These are phyloP conservation scores for Tetramorium parvispinum DNA, from an alignment of 1,140 invertebrate species.

Conservation along the genomic window DNA sequence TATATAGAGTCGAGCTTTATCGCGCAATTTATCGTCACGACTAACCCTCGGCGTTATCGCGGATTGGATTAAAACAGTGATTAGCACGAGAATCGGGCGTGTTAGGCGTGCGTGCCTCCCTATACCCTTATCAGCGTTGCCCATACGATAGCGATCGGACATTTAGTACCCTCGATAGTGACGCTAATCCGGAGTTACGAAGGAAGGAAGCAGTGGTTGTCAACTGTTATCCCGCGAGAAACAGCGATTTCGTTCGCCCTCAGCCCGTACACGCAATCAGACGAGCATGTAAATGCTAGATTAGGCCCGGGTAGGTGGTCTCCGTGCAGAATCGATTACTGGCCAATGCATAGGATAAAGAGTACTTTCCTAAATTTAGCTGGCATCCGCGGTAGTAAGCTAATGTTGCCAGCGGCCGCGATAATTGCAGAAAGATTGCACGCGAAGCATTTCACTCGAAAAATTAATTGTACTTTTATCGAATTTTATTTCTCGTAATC, in stretches of 20 bases:
- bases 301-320: slow-evolving; percentile 53
- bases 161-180: slow-evolving; percentile 80
- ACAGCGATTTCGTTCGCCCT: slow-evolving; percentile 60
- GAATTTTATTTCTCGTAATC: not conserved
- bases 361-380: slow-evolving; percentile 37
- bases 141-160: slow-evolving; percentile 78
- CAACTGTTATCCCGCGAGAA: slow-evolving; percentile 72
- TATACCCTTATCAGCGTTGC: slow-evolving; percentile 75
- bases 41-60: slow-evolving; percentile 75
- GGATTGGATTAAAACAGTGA: slow-evolving; percentile 80
- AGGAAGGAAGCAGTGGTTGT: slow-evolving; percentile 76
- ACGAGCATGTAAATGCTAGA: slow-evolving; percentile 73
- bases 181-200: slow-evolving; percentile 78
- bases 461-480: not conserved
- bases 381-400: not conserved
- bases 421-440: not conserved
- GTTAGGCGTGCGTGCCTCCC: slow-evolving; percentile 77
- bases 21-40: slow-evolving; percentile 76
- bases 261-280: slow-evolving; percentile 70
- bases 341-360: slow-evolving; percentile 7
- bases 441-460: not conserved
- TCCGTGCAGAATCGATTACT: slow-evolving; percentile 48
- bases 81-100: slow-evolving; percentile 77
- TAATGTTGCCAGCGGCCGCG: not conserved
- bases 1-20: slow-evolving; percentile 64